Conservation (phyloP, 1,140 invertebrate species). For the Dendrolimus kikuchii region DNA sequence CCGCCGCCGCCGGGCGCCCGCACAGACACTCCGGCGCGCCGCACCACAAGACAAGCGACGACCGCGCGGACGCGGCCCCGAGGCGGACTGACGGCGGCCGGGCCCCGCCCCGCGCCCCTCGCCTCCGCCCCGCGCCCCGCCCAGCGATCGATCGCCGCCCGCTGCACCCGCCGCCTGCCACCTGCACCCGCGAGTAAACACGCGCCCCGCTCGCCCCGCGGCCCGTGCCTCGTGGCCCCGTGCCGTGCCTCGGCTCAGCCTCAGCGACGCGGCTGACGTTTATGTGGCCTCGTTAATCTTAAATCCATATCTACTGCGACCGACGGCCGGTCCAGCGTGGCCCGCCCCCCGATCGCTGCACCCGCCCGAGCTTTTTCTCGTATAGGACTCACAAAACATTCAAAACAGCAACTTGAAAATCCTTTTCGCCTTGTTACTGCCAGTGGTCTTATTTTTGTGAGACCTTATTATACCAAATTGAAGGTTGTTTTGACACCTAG, state of each 20-base stretch:
- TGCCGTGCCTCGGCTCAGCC: constrained; percentile 24
- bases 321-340: constrained; percentile 18
- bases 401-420: too few relatives aligned
- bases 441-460: too few relatives aligned
- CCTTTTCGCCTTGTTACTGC: too few relatives aligned
- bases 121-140: constrained; percentile 32
- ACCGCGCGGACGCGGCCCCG: constrained; percentile 54
- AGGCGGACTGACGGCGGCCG: constrained; percentile 42
- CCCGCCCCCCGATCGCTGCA: constrained; percentile 20
- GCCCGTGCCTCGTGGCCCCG: constrained; percentile 7
- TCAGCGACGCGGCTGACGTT: constrained; percentile 12
- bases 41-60: constrained; percentile 41
- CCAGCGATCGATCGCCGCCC: constrained; percentile 48
- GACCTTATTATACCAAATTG: too few relatives aligned
- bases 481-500: too few relatives aligned
- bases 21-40: constrained; percentile 48
- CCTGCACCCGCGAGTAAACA: constrained; percentile 57
- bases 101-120: constrained; percentile 23
- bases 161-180: constrained; percentile 16
- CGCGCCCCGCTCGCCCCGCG: constrained; percentile 30
- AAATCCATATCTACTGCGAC: constrained; percentile 61
- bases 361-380: constrained; percentile 20
- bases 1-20: constrained; percentile 51
- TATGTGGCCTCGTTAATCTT: constrained; percentile 63
- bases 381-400: background rate